These are phyloP conservation scores for Zosterops hypoxanthus DNA, from an alignment of 2,113 vertebrate species.

Conservation along the genomic window DNA sequence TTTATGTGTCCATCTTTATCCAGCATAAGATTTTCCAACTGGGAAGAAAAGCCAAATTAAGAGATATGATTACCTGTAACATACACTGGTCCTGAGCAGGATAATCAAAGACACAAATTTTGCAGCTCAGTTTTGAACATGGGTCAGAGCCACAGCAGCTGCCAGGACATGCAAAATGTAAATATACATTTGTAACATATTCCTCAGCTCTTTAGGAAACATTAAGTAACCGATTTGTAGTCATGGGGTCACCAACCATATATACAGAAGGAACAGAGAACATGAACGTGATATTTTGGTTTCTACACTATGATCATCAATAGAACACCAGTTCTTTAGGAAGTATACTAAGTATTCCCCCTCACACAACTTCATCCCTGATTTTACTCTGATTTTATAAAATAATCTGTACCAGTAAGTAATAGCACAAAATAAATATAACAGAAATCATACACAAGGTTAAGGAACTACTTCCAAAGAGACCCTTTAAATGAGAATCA, in stretches of 20 bases:
- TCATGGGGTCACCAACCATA: not conserved
- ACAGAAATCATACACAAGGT: not conserved
- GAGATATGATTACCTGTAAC: not conserved
- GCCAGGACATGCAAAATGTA: not conserved
- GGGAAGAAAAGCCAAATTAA: constrained; percentile 1
- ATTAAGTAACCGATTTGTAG: not conserved
- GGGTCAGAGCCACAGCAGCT: not conserved
- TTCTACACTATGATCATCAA: no score
- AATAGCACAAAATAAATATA: not conserved
- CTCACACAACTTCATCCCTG: not conserved
- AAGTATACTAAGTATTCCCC: not conserved
- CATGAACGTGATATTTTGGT: not conserved
- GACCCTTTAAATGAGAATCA: not conserved
- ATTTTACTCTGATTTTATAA: not conserved
- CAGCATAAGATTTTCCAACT: constrained; percentile 98
- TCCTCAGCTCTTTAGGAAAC: not conserved
- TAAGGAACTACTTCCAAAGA: not conserved
- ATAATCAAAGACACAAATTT: not conserved
- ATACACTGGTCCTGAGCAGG: not conserved
- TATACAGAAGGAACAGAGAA: not conserved
- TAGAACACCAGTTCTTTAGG: not conserved
- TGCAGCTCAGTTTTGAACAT: not conserved
- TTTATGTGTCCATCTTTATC: constrained; percentile 98
- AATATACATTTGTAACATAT: not conserved
- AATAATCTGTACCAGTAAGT: not conserved